phyloP scores from a whole-genome alignment of 2,797 vertebrate genomes.

The Liparis tanakae region DNA sequence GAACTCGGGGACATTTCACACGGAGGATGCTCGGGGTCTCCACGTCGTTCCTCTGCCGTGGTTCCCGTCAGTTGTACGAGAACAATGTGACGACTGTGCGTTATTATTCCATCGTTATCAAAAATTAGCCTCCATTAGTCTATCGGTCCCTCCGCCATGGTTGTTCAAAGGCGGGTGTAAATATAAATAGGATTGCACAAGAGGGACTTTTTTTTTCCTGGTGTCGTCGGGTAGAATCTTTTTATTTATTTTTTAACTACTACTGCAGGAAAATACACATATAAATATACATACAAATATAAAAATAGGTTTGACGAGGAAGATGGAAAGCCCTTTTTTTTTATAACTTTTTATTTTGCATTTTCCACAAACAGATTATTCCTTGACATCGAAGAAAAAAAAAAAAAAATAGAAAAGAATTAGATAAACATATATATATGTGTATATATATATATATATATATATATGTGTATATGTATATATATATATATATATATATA shows the following conservation, averaged over 20 bases:
- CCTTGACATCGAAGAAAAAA: too few species aligned
- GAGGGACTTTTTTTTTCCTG: constrained; percentile 5
- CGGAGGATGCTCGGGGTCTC: neutral
- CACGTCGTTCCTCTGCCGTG: neutral
- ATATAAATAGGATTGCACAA: constrained; percentile 21
- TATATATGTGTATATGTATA: too few species aligned
- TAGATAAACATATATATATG: too few species aligned
- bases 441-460: too few species aligned
- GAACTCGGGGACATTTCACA: constrained; percentile 4
- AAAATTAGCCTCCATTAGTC: neutral
- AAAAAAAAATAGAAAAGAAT: too few species aligned
- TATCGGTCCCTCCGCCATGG: neutral
- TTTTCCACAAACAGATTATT: too few species aligned
- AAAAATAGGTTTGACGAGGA: too few species aligned
- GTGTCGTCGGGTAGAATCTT: neutral
- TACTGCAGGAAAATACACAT: too few species aligned
- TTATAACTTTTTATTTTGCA: too few species aligned
- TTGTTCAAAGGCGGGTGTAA: constrained; percentile 2
- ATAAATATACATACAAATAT: neutral
- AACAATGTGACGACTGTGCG: neutral
- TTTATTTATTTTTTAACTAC: neutral
- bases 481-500: too few species aligned
- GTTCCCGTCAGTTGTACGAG: neutral
- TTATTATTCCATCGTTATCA: neutral
- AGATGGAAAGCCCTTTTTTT: too few species aligned